A percentile compares a stretch with the other conserved stretches of the same genome.
Conservation (phyloP, 2,797 vertebrate species). For the Pseudotriccus pelzelni region DNA sequence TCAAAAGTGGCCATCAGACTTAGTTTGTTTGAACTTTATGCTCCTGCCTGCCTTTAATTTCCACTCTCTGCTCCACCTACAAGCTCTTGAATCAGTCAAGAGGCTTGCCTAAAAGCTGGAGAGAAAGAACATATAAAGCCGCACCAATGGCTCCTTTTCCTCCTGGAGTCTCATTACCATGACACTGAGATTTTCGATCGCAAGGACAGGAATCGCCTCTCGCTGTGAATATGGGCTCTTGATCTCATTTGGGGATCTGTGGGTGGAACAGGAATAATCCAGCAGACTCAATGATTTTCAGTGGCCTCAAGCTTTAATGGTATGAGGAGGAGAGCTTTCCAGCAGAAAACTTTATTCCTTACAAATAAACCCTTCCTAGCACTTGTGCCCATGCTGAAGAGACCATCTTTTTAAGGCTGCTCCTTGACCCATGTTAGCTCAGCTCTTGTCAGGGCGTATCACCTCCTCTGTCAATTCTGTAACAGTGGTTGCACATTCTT, state of each 20-base stretch:
- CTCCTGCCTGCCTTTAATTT: not conserved
- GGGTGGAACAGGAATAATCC: not conserved
- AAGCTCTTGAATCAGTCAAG: not conserved
- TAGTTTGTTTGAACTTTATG: not conserved
- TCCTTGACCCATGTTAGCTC: conserved; percentile 33
- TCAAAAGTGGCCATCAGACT: not conserved
- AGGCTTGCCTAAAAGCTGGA: not conserved
- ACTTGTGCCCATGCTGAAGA: not conserved
- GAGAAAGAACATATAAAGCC: not conserved
- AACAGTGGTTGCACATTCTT: not conserved
- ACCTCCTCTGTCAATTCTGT: not conserved
- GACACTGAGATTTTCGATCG: not conserved
- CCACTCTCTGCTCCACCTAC: not conserved
- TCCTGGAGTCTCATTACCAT: not conserved
- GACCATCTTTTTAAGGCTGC: conserved; percentile 1
- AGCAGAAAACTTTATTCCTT: not conserved
- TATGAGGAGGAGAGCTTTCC: not conserved
- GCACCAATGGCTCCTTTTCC: not conserved
- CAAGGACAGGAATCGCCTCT: not conserved
- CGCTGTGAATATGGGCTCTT: not conserved
- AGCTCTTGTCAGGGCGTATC: conserved; percentile 45
- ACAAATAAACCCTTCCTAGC: not conserved
- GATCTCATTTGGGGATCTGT: not conserved
- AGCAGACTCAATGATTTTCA: not conserved
- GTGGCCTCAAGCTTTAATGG: not conserved